phyloP scores from a whole-genome alignment of 2,113 vertebrate genomes.

The Perca flavescens region DNA sequence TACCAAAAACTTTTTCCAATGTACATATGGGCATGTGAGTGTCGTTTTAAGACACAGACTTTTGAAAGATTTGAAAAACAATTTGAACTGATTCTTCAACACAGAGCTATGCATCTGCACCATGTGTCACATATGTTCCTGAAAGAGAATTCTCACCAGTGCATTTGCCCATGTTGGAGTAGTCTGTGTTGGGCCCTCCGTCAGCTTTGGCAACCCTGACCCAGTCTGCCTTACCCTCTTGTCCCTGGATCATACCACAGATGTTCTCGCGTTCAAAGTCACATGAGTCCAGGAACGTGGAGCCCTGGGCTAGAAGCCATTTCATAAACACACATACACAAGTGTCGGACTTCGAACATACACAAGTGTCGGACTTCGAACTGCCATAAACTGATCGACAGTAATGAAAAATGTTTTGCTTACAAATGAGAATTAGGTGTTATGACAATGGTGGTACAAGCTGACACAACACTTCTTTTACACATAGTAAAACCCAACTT shows the following conservation, averaged over 20 bases:
- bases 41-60: neutral
- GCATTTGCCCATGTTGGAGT: constrained; percentile 90
- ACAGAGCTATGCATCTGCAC: neutral
- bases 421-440: neutral
- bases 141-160: constrained; percentile 82
- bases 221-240: constrained; percentile 86
- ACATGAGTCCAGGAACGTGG: constrained; percentile 93
- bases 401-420: neutral
- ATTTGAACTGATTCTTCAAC: neutral
- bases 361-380: constrained; percentile 55
- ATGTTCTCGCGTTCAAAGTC: constrained; percentile 92
- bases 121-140: neutral
- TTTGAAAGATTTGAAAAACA: neutral
- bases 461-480: neutral
- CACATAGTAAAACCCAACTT: neutral
- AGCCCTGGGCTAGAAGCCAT: constrained; percentile 82
- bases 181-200: constrained; percentile 86
- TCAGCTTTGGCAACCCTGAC: constrained; percentile 67
- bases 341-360: constrained; percentile 56
- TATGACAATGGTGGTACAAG: neutral
- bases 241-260: constrained; percentile 94
- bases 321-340: constrained; percentile 26
- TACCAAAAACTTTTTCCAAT: neutral
- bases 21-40: neutral
- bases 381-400: constrained; percentile 37